Conservation (phyloP, 2,888 invertebrate species). For the Margaritifera margaritifera region DNA sequence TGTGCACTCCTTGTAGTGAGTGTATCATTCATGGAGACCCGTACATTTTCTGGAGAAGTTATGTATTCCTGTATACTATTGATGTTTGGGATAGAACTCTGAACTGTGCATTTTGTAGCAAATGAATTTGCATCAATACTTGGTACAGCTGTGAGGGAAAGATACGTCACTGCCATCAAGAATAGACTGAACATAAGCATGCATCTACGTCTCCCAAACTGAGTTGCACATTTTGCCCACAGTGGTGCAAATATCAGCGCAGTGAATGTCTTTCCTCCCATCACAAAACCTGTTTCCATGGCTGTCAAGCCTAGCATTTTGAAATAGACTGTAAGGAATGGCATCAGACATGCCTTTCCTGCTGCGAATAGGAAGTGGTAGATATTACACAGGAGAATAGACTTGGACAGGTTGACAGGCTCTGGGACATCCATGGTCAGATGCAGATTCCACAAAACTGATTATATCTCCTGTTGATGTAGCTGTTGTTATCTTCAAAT, state of each 20-base stretch:
- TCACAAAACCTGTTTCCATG: constrained; percentile 60
- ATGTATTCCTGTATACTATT: no score
- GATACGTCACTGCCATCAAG: constrained; percentile 59
- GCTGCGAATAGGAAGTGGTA: constrained; percentile 62
- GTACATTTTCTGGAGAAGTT: no score
- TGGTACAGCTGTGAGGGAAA: constrained; percentile 57
- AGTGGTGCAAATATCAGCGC: constrained; percentile 62
- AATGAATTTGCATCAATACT: constrained; percentile 34
- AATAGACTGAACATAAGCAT: constrained; percentile 63
- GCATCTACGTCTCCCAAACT: constrained; percentile 56
- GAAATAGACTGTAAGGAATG: constrained; percentile 66
- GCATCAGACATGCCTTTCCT: constrained; percentile 63
- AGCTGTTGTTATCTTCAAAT: no score
- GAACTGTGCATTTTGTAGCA: constrained; percentile 14
- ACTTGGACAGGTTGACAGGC: constrained; percentile 57
- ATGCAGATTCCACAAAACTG: no score
- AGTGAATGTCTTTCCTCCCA: constrained; percentile 60
- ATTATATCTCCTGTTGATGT: no score
- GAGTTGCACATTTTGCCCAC: constrained; percentile 64
- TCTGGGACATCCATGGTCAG: constrained; percentile 40
- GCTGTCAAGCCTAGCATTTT: constrained; percentile 63
- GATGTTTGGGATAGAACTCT: no score
- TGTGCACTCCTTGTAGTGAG: no score
- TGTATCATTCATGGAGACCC: no score
- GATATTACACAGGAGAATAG: constrained; percentile 59